Evolutionary conservation across 1,140 invertebrate species (phyloP), one percentile per base, ranked within the genome.

Genomic region (Dreissena rostriformis): DNA sequence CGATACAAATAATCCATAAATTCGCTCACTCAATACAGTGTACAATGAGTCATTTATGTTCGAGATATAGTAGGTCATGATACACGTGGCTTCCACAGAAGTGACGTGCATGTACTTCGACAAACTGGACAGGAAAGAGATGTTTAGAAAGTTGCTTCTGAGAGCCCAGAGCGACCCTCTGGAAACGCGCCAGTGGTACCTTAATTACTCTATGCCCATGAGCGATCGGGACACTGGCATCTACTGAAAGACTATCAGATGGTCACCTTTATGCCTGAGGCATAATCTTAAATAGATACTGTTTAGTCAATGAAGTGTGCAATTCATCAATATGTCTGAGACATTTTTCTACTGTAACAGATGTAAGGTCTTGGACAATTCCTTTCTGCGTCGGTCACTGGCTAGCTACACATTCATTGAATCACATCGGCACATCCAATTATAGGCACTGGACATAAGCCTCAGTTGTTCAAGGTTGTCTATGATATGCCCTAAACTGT

Each of bases 51-150:
- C 95, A 4, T 94, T 95, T 71, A 94, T 95, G 66, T 95, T 95
- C 88, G 95, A 95, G 82, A 94, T 95, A 24, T 94, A 95, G 1
- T 91, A 93, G 86, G 95, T 96, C 57, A 96, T 97, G 89, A 95
- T 98, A 39, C 96, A 97, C 85, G 97, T 98, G 87, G 96, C 97
- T 78, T 96, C 95, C 75, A 94, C 98, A 10, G 95, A 97, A 66
- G 95, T 98, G 66, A 97, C 97, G 94, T 97, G 97, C 70, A 97
- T 98, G 91, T 97, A 98, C 94, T 98, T 97, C 92, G 97, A 98
- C 94, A 97, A 97, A 91, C 96, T 98, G 80, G 97, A 97, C 15
- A 95, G 96, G 17, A 97, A 98, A 91, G 97, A 98, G 91, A 94
- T 97, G 82, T 97, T 98, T 93, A 97, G 97, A 19, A 97, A 96